A percentile compares a stretch with the other conserved stretches of the same genome.
Conservation (phyloP, 1,140 invertebrate genomes). For the Zaprionus capensis region DNA sequence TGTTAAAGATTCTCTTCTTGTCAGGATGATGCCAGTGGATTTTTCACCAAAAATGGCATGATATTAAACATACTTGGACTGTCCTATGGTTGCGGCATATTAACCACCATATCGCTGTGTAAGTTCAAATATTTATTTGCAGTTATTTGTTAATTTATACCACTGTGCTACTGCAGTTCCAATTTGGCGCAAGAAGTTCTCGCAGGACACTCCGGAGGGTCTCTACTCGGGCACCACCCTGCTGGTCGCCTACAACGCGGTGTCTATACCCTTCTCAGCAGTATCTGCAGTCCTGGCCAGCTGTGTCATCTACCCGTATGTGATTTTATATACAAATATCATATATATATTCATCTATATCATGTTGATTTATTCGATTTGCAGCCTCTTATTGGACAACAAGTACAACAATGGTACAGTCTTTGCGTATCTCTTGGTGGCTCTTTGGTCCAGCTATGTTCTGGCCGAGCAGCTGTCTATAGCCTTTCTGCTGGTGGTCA, state of each 20-base stretch:
- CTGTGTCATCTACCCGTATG: constrained; percentile 91
- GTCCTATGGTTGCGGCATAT: constrained; percentile 91
- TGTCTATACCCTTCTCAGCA: constrained; percentile 92
- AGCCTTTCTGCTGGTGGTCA: constrained; percentile 92
- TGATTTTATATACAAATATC: constrained; percentile 21
- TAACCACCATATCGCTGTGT: constrained; percentile 92
- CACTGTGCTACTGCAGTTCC: constrained; percentile 87
- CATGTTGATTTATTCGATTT: background rate
- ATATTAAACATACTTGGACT: constrained; percentile 92
- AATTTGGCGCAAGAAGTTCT: constrained; percentile 93
- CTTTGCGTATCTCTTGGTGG: constrained; percentile 86
- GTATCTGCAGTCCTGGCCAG: constrained; percentile 88
- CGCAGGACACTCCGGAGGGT: constrained; percentile 94
- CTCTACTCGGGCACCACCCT: constrained; percentile 94
- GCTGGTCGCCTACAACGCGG: constrained; percentile 91
- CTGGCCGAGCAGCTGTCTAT: constrained; percentile 94
- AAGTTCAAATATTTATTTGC: constrained; percentile 75
- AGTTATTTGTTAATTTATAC: background rate
- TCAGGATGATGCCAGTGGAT: constrained; percentile 89
- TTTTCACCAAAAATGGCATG: constrained; percentile 91
- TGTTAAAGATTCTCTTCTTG: background rate
- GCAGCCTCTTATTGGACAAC: constrained; percentile 68
- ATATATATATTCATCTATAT: background rate
- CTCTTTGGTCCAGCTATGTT: constrained; percentile 91
- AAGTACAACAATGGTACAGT: constrained; percentile 70